Base-by-base conservation (phyloP, 2,797 vertebrate genomes). In the Anas acuta region DNA sequence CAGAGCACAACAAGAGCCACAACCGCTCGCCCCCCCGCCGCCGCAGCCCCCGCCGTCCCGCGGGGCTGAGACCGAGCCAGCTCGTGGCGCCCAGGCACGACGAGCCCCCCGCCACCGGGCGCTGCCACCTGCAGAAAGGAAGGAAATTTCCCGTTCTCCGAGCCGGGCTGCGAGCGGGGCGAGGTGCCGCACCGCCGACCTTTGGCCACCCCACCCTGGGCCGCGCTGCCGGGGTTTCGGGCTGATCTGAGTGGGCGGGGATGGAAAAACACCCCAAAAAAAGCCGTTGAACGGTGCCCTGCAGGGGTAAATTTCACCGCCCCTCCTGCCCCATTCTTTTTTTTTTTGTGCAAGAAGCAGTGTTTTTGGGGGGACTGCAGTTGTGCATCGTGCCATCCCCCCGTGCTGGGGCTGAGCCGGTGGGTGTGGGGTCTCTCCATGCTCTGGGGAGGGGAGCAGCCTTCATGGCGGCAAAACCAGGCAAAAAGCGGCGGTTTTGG, bases 1-100 rank as follows among this genome's bases (percentile, higher is more conserved):
- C 98, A 99, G 98, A 98, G 97, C 97, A 98, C 96, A 97, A 96
- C 98, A 98, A 81, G 95, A 96, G 84, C 94, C 95, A 82, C 82
- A 93, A 84, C 57, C 51, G 77, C 74, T 66, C 66, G 39, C 22
- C 51, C 75, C 75, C 53, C 35, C 17, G 1, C 79, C 64, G 2
- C 49, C 17, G 1, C 79, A 57, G 2, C 49, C 56, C 41, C 45
- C 35, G 19, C 56, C 12, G 14, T 10, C 35, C 60, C 35, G 35
- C 60, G 23, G 60, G 60, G 67, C 53, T 33, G 11, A 57, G 49
- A 76, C 70, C 23, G 4, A n/a, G 37, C 57, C 57, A 30, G 51
- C 51, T 53, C 26, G 14, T 28, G 14, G 51, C 28, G 28, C 22
- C 26, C 53, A 10, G 26, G 61, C 61, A 41, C 11, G 18, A 28